These are phyloP conservation scores for Nycteola revayana DNA, from an alignment of 2,888 invertebrate species.

Conservation along the genomic window DNA sequence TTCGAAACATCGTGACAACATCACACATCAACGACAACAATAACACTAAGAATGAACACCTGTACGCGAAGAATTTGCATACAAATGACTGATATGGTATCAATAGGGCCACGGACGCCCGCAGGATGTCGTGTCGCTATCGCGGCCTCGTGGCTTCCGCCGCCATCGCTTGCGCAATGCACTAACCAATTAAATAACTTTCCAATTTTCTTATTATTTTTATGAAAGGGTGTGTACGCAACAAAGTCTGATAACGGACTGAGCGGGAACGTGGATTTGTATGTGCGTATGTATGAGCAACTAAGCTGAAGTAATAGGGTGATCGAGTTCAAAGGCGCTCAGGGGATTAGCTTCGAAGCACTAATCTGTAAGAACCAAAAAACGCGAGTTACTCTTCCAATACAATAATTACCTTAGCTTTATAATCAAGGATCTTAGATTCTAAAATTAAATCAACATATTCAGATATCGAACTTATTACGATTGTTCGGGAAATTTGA, in stretches of 20 bases:
- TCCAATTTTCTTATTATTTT: conserved; percentile 41
- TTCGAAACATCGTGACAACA: conserved; percentile 61
- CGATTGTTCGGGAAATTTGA: too few species aligned
- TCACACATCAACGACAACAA: conserved; percentile 45
- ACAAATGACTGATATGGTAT: conserved; percentile 67
- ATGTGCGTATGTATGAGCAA: conserved; percentile 61
- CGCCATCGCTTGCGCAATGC: conserved; percentile 65
- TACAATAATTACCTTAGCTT: conserved; percentile 2
- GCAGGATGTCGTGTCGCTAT: conserved; percentile 71
- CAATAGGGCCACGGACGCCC: conserved; percentile 78
- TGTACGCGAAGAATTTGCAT: conserved; percentile 64
- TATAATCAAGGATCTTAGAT: too few species aligned
- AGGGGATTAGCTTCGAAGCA: conserved; percentile 57
- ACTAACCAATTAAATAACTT: conserved; percentile 42
- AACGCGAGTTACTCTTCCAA: conserved; percentile 7
- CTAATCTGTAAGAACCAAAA: conserved; percentile 36
- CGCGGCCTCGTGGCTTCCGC: conserved; percentile 69
- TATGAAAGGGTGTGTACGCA: conserved; percentile 59
- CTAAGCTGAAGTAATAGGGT: conserved; percentile 73
- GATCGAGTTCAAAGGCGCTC: conserved; percentile 75
- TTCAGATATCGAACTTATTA: too few species aligned
- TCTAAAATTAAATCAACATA: too few species aligned
- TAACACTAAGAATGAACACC: conserved; percentile 60
- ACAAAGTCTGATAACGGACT: conserved; percentile 67
- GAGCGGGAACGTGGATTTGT: conserved; percentile 59